phyloP scores from a whole-genome alignment of 1,140 invertebrate species.

The Neuroterus valhalla region DNA sequence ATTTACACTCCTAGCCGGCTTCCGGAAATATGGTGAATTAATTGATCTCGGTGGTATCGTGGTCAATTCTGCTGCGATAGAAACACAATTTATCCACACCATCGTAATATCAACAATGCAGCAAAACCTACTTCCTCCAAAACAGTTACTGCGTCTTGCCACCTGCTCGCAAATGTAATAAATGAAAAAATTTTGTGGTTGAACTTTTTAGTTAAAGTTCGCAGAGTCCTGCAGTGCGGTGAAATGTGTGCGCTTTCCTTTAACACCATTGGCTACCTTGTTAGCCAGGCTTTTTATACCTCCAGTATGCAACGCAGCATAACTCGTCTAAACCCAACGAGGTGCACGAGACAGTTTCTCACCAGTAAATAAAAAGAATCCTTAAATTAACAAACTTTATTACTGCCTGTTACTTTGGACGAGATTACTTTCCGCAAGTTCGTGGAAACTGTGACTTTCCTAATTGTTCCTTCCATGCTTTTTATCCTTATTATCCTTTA shows the following conservation, averaged over 20 bases:
- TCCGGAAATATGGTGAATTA: too few species aligned
- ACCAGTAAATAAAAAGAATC: constrained; percentile 44
- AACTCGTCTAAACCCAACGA: constrained; percentile 48
- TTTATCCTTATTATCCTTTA: too few species aligned
- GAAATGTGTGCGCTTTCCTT: constrained; percentile 32
- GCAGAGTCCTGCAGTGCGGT: constrained; percentile 37
- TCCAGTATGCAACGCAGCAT: constrained; percentile 44
- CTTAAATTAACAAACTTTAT: constrained; percentile 31
- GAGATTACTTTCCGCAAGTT: background rate
- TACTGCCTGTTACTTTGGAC: constrained; percentile 29
- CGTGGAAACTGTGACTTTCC: background rate
- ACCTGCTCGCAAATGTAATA: constrained; percentile 45
- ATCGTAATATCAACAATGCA: too few species aligned
- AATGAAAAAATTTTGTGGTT: constrained; percentile 63
- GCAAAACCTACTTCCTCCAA: too few species aligned
- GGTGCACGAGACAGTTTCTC: constrained; percentile 44
- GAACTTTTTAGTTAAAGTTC: constrained; percentile 70
- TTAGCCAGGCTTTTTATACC: constrained; percentile 32
- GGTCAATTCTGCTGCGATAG: too few species aligned
- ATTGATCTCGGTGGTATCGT: too few species aligned
- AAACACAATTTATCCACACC: too few species aligned
- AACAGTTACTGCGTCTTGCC: too few species aligned
- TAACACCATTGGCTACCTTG: constrained; percentile 40
- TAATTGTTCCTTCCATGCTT: background rate
- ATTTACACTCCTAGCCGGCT: too few species aligned